Percentiles rank a stretch among this genome's conserved stretches.
These are phyloP conservation scores for Trichonephila clavipes DNA, from an alignment of 1,140 invertebrate species.

Conservation along the genomic window DNA sequence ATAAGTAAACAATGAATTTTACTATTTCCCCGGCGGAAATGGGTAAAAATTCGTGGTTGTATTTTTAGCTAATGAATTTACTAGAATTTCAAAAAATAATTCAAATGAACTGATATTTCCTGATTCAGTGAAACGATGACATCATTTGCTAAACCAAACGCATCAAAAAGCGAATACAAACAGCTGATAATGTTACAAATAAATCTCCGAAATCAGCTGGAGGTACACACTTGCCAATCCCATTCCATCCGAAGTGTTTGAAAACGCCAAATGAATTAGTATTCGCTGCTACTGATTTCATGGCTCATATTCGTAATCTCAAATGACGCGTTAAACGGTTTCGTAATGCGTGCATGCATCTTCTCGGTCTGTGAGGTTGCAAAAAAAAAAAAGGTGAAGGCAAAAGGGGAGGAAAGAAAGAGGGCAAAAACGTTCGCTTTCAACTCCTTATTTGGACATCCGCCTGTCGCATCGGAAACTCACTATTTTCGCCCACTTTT, in stretches of 20 bases:
- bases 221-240: background rate
- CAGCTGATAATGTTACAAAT: no score
- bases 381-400: background rate
- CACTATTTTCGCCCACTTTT: conserved; percentile 45
- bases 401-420: background rate
- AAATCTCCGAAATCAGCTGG: background rate
- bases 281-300: background rate
- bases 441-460: conserved; percentile 37
- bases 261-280: background rate
- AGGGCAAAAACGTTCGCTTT: conserved; percentile 25
- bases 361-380: background rate
- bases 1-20: no score
- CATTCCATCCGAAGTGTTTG: background rate
- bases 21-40: no score
- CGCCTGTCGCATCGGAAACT: conserved; percentile 3
- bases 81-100: no score
- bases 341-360: conserved; percentile 12
- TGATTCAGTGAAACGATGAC: no score
- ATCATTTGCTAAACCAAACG: no score
- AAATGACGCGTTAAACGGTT: conserved; percentile 5
- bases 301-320: background rate
- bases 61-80: no score
- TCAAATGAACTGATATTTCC: no score
- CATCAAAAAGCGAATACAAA: no score
- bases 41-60: no score